These are phyloP conservation scores for Patella caerulea DNA, from an alignment of 2,888 invertebrate genomes.

Conservation along the genomic window DNA sequence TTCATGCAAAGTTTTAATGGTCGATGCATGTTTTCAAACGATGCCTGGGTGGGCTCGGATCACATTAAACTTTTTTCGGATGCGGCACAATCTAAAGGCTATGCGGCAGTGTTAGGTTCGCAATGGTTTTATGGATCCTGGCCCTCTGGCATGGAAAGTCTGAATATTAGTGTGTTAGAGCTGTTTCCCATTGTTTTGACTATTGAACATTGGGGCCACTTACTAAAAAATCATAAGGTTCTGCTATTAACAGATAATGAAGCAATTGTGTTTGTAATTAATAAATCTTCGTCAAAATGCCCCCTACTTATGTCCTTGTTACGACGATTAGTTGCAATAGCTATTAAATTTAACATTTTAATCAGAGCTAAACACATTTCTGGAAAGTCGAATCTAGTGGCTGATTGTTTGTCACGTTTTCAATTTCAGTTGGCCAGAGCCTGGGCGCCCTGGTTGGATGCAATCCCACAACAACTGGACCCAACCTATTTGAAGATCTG, in stretches of 20 bases:
- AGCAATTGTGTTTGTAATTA: background rate
- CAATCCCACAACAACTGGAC: background rate
- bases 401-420: conserved; percentile 9
- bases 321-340: background rate
- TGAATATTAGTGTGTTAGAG: no score
- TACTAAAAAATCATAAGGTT: background rate
- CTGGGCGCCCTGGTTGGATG: background rate
- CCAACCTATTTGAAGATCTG: background rate
- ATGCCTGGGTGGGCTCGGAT: no score
- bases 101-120: no score
- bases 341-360: background rate
- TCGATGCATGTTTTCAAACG: no score
- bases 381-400: conserved; percentile 5
- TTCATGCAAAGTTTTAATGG: no score
- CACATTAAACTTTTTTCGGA: no score
- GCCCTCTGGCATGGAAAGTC: no score
- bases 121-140: no score
- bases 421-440: background rate
- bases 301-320: background rate
- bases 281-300: background rate
- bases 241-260: background rate
- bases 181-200: no score
- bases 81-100: no score
- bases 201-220: no score
- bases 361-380: background rate